Evolutionary conservation across 2,797 vertebrate species (phyloP), one percentile per base, ranked within the genome.

Genomic region (Oryzias dopingdopingensis): DNA sequence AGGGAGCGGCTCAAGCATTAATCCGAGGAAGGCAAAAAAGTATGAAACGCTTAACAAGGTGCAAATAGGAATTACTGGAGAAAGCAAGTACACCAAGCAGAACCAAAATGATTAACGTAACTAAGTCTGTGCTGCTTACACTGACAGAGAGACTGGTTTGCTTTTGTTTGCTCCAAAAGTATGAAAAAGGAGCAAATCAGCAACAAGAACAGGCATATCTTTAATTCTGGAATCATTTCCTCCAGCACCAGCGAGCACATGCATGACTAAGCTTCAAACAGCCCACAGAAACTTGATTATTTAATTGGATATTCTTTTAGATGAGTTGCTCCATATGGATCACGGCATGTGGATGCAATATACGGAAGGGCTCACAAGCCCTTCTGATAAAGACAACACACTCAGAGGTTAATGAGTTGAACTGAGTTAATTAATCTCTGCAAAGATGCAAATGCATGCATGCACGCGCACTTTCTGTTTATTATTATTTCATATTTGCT

Each of bases 381-480:
- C 13, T 64, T 62, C 53, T 72, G 56, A 80, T 68, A 65, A 76
- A 65, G 56, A 17, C 67, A 67, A 76, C 42, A 42, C 64, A 63
- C 74, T 69, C 63, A 42, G 62, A 65, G 62, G 76, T 59, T 77
- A 83, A 84, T 81, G 68, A 72, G 61, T 47, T 77, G 65, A 72
- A 45, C 52, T 14, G 22, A 65, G 62, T 64, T 77, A 77, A 80
- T 75, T 70, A 81, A 65, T 61, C 58, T 60, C 43, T 58, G 42
- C 24, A 13, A 56, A 64, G 59, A 70, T 29, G 23, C 22, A 50
- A 49, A 48, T n/a, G 22, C 52, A 32, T 18, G 22, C 47, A 23
- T 32, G 22, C 37, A 22, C 18, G 42, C 29, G 16, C 17, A 22
- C 20, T 47, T 40, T 37, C 5, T 18, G 4, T 24, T 26, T 46